Percentiles rank a stretch among this genome's conserved stretches.
Conservation (phyloP, 2,797 vertebrate genomes). For the Bufotes viridis region DNA sequence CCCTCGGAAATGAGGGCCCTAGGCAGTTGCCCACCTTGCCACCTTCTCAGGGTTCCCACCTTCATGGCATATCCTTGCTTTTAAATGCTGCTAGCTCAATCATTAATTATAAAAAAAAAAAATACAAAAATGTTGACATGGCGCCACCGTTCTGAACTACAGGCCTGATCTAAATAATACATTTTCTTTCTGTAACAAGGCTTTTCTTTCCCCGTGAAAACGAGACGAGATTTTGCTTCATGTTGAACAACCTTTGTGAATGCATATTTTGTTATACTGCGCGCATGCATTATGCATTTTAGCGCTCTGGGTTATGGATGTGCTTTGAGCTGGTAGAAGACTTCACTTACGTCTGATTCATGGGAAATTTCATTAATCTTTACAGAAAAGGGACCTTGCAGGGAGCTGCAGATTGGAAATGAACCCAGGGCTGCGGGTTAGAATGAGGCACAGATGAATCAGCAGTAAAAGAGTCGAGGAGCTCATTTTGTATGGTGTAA, state of each 20-base stretch:
- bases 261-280: conserved; percentile 66
- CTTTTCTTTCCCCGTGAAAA: conserved; percentile 62
- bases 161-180: conserved; percentile 65
- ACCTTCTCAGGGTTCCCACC: background rate
- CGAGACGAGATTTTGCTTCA: conserved; percentile 63
- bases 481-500: conserved; percentile 1
- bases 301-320: conserved; percentile 69
- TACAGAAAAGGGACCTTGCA: conserved; percentile 67
- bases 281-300: conserved; percentile 65
- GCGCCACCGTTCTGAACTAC: conserved; percentile 52
- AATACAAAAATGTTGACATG: background rate
- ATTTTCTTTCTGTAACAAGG: conserved; percentile 58
- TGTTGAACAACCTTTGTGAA: conserved; percentile 66
- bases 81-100: background rate
- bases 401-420: conserved; percentile 69
- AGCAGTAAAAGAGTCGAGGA: conserved; percentile 60
- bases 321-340: conserved; percentile 67
- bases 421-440: conserved; percentile 54
- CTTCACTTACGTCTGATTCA: conserved; percentile 71
- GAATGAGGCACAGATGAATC: conserved; percentile 62
- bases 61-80: too few relatives aligned
- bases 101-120: conserved; percentile 3
- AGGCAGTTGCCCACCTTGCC: background rate
- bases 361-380: conserved; percentile 74
- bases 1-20: background rate